Base-by-base conservation (phyloP, 2,113 vertebrate genomes). In the Aix galericulata region DNA sequence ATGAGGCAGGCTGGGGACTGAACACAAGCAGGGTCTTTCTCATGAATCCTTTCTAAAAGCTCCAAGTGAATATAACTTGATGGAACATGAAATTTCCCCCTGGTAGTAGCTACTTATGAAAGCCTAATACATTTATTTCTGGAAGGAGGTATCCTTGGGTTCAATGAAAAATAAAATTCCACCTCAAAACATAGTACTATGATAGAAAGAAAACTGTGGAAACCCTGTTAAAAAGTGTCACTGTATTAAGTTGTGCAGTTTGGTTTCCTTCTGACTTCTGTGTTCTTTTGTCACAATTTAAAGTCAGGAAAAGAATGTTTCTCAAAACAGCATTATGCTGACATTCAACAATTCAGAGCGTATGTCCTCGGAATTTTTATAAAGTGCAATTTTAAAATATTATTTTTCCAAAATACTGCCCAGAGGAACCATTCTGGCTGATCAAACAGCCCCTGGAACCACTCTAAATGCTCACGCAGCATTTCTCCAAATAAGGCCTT, bases 381-480 rank as follows among this genome's bases (percentile, higher is more conserved):
- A 94, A 92, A 94, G 93, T 92, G 91, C 44, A 79, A 94, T 86
- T 96, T 95, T 86, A 13, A 95, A 94, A 79, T 92, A 92, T 93
- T 96, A 86, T 95, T 95, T 94, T 93, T 94, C 93, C 80, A 89
- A 82, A 74, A 97, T 79, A 48, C 82, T 55, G 59, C 82, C 79
- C 89, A 96, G 87, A 96, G 84, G 95, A 94, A 67, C 71, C 76
- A 32, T 96, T 95, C 75, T 82, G 89, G 67, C 73, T 40, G 63
- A 86, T 94, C 94, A 96, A 97, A 95, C 84, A 88, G 86, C 46
- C 74, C 94, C 92, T 92, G 95, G 95, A 95, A 48, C 95, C 17
- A 58, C 52, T 94, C 91, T 60, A 89, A 96, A 91, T 83, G 83
- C 88, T 68, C 82, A 91, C 63, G 0, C 88, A 95, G 79, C 76